Evolutionary conservation across 2,797 vertebrate genomes (phyloP), one percentile per base, ranked within the genome.

Genomic region (Peromyscus aztecus): DNA sequence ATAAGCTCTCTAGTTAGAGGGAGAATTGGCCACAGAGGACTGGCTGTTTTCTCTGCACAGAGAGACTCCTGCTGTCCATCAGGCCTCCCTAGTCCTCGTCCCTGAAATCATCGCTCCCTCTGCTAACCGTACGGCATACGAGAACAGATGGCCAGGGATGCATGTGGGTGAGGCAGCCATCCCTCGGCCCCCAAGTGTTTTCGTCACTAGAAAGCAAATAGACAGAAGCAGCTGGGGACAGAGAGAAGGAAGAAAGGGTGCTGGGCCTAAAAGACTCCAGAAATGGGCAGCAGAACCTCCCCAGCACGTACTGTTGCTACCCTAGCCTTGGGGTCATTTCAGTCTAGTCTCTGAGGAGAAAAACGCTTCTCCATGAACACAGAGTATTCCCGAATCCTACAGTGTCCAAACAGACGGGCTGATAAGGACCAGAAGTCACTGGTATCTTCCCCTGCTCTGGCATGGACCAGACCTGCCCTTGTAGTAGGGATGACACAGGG

Each of bases 91-190:
- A 71, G 86, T 43, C 21, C 40, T 91, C 69, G 82, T 97, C 67
- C 65, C 5, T 0, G 75, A 88, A 57, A 93, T 90, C 86, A 55
- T 46, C n/a, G 1, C 55, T 94, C 90, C 67, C 43, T 73, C 69
- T 69, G 91, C 86, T 52, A 84, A 63, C 52, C 75, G 9, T 0
- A 24, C 77, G 87, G 69, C 46, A 65, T 59, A 49, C 59, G 75
- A 57, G 77, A 94, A 96, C 91, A 97, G 95, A 91, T 75, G 91
- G 92, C n/a, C 82, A 76, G 46, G 57, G 90, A 86, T 21, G 77
- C 59, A 14, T 27, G 49, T 59, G 12, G 61, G 89, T 49, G 52
- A 65, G 19, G 34, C 61, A 46, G 4, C 31, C 84, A 43, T 69
- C 81, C 84, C 40, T 6, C 24, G 37, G 46, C 63, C 78, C 71